phyloP scores from a whole-genome alignment of 2,113 vertebrate genomes.

The Gasterosteus aculeatus region DNA sequence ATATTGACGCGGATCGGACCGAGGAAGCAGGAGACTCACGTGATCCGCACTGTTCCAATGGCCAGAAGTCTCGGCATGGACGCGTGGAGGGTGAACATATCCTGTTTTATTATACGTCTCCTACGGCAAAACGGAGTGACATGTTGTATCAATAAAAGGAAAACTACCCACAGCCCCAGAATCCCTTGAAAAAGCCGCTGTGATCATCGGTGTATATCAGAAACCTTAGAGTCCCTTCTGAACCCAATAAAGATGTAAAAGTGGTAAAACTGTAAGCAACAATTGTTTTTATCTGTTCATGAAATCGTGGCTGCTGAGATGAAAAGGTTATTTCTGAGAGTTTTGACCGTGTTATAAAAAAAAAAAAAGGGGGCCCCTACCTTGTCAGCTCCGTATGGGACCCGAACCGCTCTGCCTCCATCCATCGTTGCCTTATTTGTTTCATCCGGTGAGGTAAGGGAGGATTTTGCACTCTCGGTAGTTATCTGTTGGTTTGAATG shows the following conservation, averaged over 20 bases:
- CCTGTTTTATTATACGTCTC: conserved; percentile 85
- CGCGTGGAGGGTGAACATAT: conserved; percentile 79
- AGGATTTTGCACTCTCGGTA: conserved; percentile 84
- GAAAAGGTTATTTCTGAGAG: neutral
- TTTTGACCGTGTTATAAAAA: neutral
- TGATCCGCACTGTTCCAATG: conserved; percentile 83
- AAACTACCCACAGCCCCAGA: too few species aligned
- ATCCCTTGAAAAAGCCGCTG: too few species aligned
- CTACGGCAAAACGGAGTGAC: conserved; percentile 62
- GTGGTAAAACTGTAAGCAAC: neutral
- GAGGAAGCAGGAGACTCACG: conserved; percentile 76
- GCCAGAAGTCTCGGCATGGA: conserved; percentile 77
- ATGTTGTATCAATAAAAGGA: neutral
- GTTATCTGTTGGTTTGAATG: conserved; percentile 82
- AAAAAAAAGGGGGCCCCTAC: conserved; percentile 67
- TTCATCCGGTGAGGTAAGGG: conserved; percentile 70
- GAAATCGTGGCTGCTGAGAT: neutral
- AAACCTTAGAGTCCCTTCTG: neutral
- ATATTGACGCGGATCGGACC: neutral
- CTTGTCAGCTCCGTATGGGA: conserved; percentile 83
- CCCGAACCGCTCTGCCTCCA: conserved; percentile 77
- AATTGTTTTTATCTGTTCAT: neutral
- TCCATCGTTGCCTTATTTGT: conserved; percentile 57
- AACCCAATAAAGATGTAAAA: neutral
- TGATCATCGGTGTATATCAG: too few species aligned